Evolutionary conservation across 2,888 invertebrate species (phyloP).

Genomic region (Drosophila mayaguana): DNA sequence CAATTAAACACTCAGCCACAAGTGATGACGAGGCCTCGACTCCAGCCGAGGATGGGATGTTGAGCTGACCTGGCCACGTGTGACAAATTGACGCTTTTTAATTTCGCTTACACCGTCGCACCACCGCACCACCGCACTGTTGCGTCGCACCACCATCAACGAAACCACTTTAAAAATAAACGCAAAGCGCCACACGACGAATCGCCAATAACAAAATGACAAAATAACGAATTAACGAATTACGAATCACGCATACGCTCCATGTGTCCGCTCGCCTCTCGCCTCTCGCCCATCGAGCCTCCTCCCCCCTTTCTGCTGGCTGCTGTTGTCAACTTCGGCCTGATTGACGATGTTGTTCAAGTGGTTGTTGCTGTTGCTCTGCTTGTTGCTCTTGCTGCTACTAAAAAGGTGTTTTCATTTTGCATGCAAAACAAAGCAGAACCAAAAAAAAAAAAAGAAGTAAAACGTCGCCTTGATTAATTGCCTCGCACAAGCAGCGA

Average conservation of each 20-base stretch:
- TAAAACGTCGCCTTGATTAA: slow-evolving; percentile 80
- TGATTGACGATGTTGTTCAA: slow-evolving; percentile 72
- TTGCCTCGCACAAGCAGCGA: slow-evolving; percentile 78
- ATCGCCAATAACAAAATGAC: slow-evolving; percentile 35
- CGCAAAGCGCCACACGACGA: slow-evolving; percentile 55
- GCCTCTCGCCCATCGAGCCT: no score
- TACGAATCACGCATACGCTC: slow-evolving; percentile 50
- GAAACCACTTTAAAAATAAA: slow-evolving; percentile 34
- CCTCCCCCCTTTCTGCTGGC: not conserved
- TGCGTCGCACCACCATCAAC: slow-evolving; percentile 8
- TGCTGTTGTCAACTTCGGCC: slow-evolving; percentile 66
- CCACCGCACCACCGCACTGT: slow-evolving; percentile 16
- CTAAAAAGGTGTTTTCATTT: slow-evolving; percentile 78
- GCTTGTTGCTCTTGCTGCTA: slow-evolving; percentile 39
- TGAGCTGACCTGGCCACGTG: slow-evolving; percentile 62
- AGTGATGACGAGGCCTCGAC: slow-evolving; percentile 52
- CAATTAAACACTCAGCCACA: slow-evolving; percentile 70
- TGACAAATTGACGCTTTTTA: slow-evolving; percentile 84
- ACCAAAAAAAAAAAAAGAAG: not conserved
- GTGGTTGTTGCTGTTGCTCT: slow-evolving; percentile 35
- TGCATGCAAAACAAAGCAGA: slow-evolving; percentile 54
- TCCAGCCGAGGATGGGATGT: slow-evolving; percentile 10
- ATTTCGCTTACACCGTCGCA: slow-evolving; percentile 65
- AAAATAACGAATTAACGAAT: slow-evolving; percentile 38
- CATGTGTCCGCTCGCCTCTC: not conserved